phyloP scores from a whole-genome alignment of 2,797 vertebrate species.

The Myiotriccus ornatus region DNA sequence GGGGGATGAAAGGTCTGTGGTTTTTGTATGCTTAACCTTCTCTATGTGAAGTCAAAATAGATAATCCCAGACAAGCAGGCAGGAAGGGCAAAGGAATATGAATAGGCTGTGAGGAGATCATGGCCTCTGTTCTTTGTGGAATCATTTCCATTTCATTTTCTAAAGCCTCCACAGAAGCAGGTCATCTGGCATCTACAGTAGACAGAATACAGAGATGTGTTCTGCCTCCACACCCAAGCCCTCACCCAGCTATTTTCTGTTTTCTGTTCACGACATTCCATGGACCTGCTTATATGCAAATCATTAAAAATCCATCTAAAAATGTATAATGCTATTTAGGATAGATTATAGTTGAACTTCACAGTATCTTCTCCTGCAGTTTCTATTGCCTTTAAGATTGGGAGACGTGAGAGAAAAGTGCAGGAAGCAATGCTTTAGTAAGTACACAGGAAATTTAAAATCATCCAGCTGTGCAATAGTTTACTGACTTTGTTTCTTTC shows the following conservation, averaged over 20 bases:
- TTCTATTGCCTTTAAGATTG: background rate
- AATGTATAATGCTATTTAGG: background rate
- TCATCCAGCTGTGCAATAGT: conserved; percentile 15
- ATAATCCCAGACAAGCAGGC: background rate
- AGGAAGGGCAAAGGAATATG: background rate
- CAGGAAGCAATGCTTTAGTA: background rate
- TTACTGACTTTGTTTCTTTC: conserved; percentile 16
- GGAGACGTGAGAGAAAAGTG: background rate
- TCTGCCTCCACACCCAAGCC: background rate
- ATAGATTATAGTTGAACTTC: background rate
- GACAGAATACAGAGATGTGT: background rate
- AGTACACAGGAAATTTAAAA: conserved; percentile 28
- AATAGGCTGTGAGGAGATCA: background rate
- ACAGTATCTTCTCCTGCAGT: background rate
- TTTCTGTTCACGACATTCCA: background rate
- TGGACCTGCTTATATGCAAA: background rate
- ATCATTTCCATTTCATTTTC: background rate
- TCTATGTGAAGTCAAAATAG: background rate
- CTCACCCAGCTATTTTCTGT: background rate
- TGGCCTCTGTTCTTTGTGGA: background rate
- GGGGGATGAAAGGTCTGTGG: background rate
- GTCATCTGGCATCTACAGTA: background rate
- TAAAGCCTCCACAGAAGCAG: background rate
- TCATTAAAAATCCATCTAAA: background rate
- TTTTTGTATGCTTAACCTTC: background rate